These are phyloP conservation scores for Crypturellus undulatus DNA, from an alignment of 2,113 vertebrate species.

Conservation along the genomic window DNA sequence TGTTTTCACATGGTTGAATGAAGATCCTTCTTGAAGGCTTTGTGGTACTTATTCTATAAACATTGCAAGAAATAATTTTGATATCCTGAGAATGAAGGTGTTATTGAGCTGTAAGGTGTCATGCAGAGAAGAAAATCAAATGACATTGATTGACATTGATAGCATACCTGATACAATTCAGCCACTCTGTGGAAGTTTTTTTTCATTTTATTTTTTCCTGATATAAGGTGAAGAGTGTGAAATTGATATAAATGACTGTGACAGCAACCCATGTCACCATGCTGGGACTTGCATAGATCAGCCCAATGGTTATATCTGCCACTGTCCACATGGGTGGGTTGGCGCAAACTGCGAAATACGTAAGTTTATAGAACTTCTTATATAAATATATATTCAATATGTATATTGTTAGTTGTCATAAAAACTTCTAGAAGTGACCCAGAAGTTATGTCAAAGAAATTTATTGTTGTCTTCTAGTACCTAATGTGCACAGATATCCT, in stretches of 20 bases:
- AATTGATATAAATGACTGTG: slow-evolving; percentile 91
- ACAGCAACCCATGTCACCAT: slow-evolving; percentile 94
- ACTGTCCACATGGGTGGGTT: slow-evolving; percentile 94
- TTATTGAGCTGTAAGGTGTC: not conserved
- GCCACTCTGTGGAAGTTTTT: not conserved
- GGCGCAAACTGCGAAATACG: slow-evolving; percentile 97
- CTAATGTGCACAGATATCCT: not conserved
- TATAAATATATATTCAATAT: too few relatives aligned
- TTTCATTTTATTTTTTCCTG: accelerated
- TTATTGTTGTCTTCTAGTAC: not conserved
- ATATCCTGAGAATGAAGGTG: not conserved
- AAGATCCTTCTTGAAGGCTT: not conserved
- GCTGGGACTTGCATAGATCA: slow-evolving; percentile 94
- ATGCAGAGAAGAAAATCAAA: not conserved
- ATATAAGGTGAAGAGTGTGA: slow-evolving; percentile 91
- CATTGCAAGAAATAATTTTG: not conserved
- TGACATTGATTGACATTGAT: not conserved
- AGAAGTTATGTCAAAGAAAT: not conserved
- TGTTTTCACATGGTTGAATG: not conserved
- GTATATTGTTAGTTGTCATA: not conserved
- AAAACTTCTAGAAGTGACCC: not conserved
- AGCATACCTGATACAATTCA: not conserved
- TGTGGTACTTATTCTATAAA: not conserved
- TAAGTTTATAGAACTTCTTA: slow-evolving; percentile 79
- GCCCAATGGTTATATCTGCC: slow-evolving; percentile 91